A percentile compares a stretch with the other conserved stretches of the same genome.
Evolutionary conservation across 2,888 invertebrate species (phyloP).

Genomic region (Melinaea marsaeus): DNA sequence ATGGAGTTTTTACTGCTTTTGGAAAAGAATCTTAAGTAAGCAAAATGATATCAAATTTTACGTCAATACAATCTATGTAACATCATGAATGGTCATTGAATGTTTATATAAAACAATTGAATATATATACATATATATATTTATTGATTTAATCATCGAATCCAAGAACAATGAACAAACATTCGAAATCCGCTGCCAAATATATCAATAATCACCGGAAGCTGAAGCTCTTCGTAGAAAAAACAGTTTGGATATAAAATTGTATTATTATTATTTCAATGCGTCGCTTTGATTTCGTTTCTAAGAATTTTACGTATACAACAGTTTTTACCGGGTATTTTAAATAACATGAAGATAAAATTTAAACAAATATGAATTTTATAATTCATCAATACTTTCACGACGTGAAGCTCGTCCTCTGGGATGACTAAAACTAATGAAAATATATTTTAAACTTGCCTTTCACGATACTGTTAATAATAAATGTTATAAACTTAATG

Average conservation of each 20-base stretch:
- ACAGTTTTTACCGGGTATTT: too few relatives aligned
- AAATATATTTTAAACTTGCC: too few relatives aligned
- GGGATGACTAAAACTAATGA: too few relatives aligned
- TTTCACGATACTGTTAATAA: too few relatives aligned
- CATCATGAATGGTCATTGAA: too few relatives aligned
- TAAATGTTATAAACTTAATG: too few relatives aligned
- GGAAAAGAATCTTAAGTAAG: too few relatives aligned
- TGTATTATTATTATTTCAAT: background rate
- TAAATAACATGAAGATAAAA: slow-evolving; percentile 1
- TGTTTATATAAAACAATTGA: background rate
- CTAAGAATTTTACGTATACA: background rate
- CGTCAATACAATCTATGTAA: too few relatives aligned
- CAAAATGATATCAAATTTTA: too few relatives aligned
- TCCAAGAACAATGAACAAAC: slow-evolving; percentile 1
- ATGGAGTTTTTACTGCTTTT: background rate
- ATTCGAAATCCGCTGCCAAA: background rate
- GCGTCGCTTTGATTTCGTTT: background rate
- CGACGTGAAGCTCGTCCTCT: too few relatives aligned
- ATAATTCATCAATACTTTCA: too few relatives aligned
- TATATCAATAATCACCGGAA: slow-evolving; percentile 4
- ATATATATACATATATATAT: background rate
- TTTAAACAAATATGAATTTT: too few relatives aligned
- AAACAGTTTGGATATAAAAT: background rate
- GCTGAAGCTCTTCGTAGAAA: background rate
- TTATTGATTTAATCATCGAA: background rate